A percentile compares a stretch with the other conserved stretches of the same genome.
Evolutionary conservation across 2,797 vertebrate genomes (phyloP).

Genomic region (Dendrocincla tyrannina): DNA sequence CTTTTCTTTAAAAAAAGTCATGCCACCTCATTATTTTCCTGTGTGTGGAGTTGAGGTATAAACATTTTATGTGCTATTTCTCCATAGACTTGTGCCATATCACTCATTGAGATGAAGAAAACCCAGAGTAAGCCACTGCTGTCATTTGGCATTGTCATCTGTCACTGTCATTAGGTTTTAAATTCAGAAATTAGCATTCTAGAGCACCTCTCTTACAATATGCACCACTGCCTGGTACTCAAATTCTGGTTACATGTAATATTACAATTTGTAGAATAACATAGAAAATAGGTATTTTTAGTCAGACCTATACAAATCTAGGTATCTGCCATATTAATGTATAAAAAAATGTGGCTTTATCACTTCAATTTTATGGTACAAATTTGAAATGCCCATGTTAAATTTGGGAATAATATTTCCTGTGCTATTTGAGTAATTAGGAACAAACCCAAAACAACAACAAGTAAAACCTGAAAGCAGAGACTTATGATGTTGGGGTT

Average conservation of each 20-base stretch:
- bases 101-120: neutral
- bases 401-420: neutral
- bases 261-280: neutral
- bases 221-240: neutral
- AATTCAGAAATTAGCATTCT: neutral
- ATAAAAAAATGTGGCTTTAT: neutral
- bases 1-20: neutral
- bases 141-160: neutral
- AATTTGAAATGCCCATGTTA: neutral
- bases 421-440: neutral
- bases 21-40: neutral
- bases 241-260: neutral
- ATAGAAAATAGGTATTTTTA: neutral
- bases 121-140: neutral
- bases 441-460: neutral
- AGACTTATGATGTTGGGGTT: neutral
- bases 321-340: neutral
- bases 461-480: neutral
- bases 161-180: neutral
- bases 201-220: neutral
- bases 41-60: neutral
- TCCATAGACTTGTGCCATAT: neutral
- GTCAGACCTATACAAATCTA: neutral
- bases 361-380: neutral
- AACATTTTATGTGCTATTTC: neutral